phyloP scores from a whole-genome alignment of 1,140 invertebrate genomes.

The Paraescarpia echinospica region DNA sequence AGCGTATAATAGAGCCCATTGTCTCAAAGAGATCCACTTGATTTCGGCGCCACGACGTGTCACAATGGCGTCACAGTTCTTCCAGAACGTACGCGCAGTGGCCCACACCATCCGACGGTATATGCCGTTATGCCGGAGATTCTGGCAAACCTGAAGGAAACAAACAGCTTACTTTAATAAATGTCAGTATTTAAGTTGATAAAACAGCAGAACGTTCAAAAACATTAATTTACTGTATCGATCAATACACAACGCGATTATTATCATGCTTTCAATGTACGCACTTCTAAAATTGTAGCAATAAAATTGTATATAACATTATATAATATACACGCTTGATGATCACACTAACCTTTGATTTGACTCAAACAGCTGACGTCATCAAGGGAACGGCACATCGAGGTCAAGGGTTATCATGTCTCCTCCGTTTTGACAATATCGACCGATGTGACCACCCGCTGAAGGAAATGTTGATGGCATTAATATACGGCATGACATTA shows the following conservation, averaged over 20 bases:
- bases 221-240: not conserved
- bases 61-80: not conserved
- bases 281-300: not conserved
- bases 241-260: not conserved
- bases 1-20: not conserved
- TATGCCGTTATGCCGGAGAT: not conserved
- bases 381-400: not conserved
- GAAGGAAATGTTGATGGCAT: not conserved
- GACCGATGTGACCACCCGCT: not conserved
- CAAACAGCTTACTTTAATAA: not conserved
- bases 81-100: not conserved
- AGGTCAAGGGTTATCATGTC: not conserved
- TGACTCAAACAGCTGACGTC: not conserved
- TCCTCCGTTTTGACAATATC: not conserved
- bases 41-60: not conserved
- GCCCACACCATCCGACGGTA: not conserved
- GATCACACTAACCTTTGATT: not conserved
- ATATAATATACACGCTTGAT: not conserved
- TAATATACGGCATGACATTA: not conserved
- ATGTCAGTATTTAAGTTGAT: not conserved
- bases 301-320: not conserved
- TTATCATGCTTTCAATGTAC: not conserved
- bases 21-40: not conserved
- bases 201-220: not conserved
- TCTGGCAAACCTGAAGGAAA: not conserved